Conservation (phyloP, 2,888 invertebrate species). For the Brachyopa scutellaris region DNA sequence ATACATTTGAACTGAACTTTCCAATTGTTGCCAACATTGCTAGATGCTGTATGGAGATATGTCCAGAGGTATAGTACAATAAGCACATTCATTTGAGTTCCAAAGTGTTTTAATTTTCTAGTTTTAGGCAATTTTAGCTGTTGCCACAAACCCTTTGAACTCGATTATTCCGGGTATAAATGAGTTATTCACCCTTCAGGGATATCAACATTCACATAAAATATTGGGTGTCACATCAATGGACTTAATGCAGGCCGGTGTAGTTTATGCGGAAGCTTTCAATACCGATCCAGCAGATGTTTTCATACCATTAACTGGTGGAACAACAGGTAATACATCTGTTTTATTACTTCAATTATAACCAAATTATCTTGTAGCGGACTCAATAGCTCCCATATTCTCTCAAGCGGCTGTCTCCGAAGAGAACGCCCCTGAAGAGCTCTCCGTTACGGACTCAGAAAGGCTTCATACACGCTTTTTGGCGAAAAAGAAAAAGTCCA, state of each 20-base stretch:
- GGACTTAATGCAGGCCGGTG: slow-evolving; percentile 68
- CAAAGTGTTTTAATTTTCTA: neutral
- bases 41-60: slow-evolving; percentile 70
- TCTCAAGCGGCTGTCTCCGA: slow-evolving; percentile 67
- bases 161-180: slow-evolving; percentile 65
- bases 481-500: slow-evolving; percentile 40
- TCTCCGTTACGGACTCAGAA: slow-evolving; percentile 47
- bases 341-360: neutral
- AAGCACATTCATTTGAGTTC: neutral
- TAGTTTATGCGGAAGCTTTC: slow-evolving; percentile 51
- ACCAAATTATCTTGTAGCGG: slow-evolving; percentile 19
- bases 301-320: slow-evolving; percentile 70
- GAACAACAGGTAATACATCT: slow-evolving; percentile 61
- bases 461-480: slow-evolving; percentile 52
- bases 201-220: slow-evolving; percentile 60
- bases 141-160: slow-evolving; percentile 70
- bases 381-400: slow-evolving; percentile 70
- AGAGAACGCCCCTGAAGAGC: slow-evolving; percentile 19
- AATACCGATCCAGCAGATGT: slow-evolving; percentile 65
- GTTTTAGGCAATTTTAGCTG: slow-evolving; percentile 66
- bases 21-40: slow-evolving; percentile 68
- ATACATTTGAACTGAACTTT: slow-evolving; percentile 64
- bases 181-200: slow-evolving; percentile 61
- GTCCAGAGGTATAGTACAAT: slow-evolving; percentile 58
- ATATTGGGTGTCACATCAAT: slow-evolving; percentile 70